These are phyloP conservation scores for Drosophila virilis DNA, from an alignment of 1,140 invertebrate genomes.

Conservation along the genomic window DNA sequence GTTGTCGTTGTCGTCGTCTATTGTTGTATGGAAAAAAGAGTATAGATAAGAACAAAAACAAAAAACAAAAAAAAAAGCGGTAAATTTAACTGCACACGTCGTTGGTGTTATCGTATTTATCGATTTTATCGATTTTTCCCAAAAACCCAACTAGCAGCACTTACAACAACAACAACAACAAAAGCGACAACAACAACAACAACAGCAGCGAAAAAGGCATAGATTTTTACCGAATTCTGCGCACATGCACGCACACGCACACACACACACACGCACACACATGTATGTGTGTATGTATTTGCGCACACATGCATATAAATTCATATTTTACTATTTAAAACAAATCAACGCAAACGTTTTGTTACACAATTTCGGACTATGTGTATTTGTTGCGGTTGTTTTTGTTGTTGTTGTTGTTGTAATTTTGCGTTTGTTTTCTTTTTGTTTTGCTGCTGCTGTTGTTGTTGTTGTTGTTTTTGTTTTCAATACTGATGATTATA, in stretches of 20 bases:
- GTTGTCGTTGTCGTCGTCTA: conserved; percentile 23
- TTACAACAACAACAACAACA: conserved; percentile 18
- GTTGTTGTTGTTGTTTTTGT: conserved; percentile 37
- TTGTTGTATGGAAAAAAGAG: conserved; percentile 41
- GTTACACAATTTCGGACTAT: conserved; percentile 64
- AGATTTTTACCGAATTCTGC: conserved; percentile 20
- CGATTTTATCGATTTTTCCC: conserved; percentile 73
- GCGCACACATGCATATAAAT: conserved; percentile 1
- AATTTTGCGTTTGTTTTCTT: conserved; percentile 20
- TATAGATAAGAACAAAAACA: conserved; percentile 53
- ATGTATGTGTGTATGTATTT: neutral
- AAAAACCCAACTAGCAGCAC: conserved; percentile 8
- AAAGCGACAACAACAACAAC: neutral
- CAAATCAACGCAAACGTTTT: conserved; percentile 30
- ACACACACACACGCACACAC: neutral
- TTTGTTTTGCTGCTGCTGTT: neutral
- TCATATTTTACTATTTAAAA: conserved; percentile 29
- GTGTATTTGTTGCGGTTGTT: conserved; percentile 28
- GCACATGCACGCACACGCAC: conserved; percentile 2
- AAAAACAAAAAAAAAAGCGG: conserved; percentile 57
- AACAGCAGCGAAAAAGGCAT: neutral
- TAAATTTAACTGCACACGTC: conserved; percentile 43
- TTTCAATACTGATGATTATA: conserved; percentile 59
- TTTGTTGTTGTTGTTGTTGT: conserved; percentile 31
- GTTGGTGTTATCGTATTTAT: conserved; percentile 60